Evolutionary conservation across 2,888 invertebrate genomes (phyloP), one percentile per base, ranked within the genome.

Genomic region (Lissocephala sabroskyi): DNA sequence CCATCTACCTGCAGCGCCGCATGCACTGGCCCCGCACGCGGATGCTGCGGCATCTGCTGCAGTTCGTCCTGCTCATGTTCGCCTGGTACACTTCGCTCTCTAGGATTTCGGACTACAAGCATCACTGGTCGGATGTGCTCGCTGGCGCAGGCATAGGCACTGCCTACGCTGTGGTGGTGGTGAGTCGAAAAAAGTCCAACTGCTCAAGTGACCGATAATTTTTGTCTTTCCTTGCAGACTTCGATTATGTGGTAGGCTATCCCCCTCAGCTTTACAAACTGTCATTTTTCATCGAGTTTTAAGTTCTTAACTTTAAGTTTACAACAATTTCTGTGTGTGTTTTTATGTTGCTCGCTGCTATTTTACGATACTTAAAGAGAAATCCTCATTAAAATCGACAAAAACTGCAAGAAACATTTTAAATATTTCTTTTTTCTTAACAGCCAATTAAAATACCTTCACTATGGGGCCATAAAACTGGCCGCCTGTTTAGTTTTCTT

Each of bases 61-160:
- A 98, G 86, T 91, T 93, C 76, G 65, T 91, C 11, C 89, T 93
- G 44, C 85, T 97, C 49, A 87, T 91, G 84, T 86, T 94, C 82
- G 92, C 96, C 33, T 91, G 93, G 89, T 94, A 90, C 82, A 95
- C 95, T 11, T 91, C 92, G 14, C 88, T 97, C 86, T 92, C 95
- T 18, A 88, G 98, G 33, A 90, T 98, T 41, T 95, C 95, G 2
- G 95, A 98, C 86, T 96, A 97, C 86, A 97, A 98, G 83, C 98
- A 98, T 84, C 98, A 98, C 80, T 97, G 96, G 95, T 96, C 95
- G 78, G 98, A 98, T 85, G 98, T 98, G 0, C 85, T 98, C 17
- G 91, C 91, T 45, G 98, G 98, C 0, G 87, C 90, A 52, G 71
- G 86, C 28, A 88, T 94, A 52, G 94, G 94, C 9, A 82, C 88